A percentile compares a stretch with the other conserved stretches of the same genome.
Evolutionary conservation across 2,888 invertebrate genomes (phyloP).

Genomic region (Iphiclides podalirius): DNA sequence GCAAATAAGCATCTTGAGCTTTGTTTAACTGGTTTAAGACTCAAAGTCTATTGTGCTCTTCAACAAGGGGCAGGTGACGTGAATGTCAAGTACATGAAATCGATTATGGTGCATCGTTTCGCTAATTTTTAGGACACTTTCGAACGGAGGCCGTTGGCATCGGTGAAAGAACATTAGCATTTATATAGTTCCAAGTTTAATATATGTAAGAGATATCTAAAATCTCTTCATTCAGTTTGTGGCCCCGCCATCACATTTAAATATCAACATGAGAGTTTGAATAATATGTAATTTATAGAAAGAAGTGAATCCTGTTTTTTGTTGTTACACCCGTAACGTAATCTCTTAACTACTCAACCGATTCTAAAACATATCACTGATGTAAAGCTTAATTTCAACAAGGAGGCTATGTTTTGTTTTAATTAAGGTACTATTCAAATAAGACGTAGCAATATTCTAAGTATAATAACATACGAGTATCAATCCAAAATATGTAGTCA

Average conservation of each 20-base stretch:
- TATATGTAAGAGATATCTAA: neutral
- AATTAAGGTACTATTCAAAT: no score
- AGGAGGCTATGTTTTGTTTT: no score
- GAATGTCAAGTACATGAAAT: constrained; percentile 77
- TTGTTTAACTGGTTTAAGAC: neutral
- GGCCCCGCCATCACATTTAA: constrained; percentile 1
- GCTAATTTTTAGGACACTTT: constrained; percentile 65
- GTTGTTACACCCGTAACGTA: no score
- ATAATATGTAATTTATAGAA: no score
- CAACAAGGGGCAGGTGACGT: constrained; percentile 33
- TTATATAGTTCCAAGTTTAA: constrained; percentile 26
- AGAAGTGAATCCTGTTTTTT: no score
- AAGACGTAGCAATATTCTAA: no score
- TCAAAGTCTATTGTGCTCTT: constrained; percentile 1
- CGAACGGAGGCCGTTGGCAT: constrained; percentile 49
- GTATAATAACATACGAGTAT: no score
- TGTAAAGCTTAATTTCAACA: no score
- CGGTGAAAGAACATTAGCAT: constrained; percentile 53
- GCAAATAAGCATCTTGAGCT: constrained; percentile 1
- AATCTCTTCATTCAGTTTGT: neutral
- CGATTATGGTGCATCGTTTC: constrained; percentile 50
- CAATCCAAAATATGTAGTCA: no score
- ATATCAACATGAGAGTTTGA: neutral
- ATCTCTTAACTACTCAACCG: no score
- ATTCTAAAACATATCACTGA: no score